Conservation (phyloP, 2,888 invertebrate genomes). For the Ichneumoninae sp. region DNA sequence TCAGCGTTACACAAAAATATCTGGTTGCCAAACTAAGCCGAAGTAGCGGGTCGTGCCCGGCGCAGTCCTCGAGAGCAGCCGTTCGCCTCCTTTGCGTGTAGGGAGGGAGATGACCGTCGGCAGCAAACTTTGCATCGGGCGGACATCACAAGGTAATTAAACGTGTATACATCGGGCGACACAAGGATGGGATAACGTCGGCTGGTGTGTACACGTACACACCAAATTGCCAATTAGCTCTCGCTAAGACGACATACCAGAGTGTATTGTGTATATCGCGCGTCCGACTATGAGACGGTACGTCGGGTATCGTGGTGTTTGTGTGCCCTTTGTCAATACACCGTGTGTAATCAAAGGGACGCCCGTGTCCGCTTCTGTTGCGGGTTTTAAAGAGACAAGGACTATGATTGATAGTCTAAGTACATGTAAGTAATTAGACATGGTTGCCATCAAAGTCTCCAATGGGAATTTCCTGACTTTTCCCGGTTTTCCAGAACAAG, state of each 20-base stretch:
- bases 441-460: too few species aligned
- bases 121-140: constrained; percentile 33
- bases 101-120: not conserved
- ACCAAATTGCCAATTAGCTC: constrained; percentile 61
- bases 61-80: not conserved
- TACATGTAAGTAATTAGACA: too few species aligned
- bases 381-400: too few species aligned
- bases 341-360: too few species aligned
- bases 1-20: constrained; percentile 26
- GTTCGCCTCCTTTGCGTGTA: constrained; percentile 14
- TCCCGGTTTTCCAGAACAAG: too few species aligned
- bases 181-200: not conserved
- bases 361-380: too few species aligned
- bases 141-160: constrained; percentile 52
- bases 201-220: constrained; percentile 37
- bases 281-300: not conserved
- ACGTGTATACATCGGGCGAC: constrained; percentile 37
- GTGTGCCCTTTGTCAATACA: not conserved
- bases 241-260: constrained; percentile 32
- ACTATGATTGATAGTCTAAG: too few species aligned
- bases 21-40: constrained; percentile 36
- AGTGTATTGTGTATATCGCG: not conserved
- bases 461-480: too few species aligned
- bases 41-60: not conserved
- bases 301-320: not conserved